Evolutionary conservation across 2,888 invertebrate genomes (phyloP).

Genomic region (Noctua janthe): DNA sequence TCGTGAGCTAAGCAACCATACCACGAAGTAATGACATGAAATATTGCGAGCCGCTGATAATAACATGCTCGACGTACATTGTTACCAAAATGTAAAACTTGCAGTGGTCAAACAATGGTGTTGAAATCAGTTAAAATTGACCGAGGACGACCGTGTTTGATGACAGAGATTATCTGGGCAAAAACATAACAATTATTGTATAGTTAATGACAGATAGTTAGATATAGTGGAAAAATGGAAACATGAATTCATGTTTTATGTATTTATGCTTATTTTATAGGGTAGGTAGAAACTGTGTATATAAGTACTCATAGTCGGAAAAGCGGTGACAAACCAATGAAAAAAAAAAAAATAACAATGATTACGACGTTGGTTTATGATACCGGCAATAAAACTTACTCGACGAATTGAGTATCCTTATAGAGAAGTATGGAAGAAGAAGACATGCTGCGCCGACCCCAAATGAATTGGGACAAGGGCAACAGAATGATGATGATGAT

Average conservation of each 20-base stretch:
- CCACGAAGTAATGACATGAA: conserved; percentile 24
- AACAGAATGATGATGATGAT: too few relatives aligned
- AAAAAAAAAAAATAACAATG: background rate
- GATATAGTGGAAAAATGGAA: conserved; percentile 21
- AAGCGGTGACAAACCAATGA: background rate
- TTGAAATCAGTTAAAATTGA: conserved; percentile 43
- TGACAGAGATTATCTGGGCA: conserved; percentile 18
- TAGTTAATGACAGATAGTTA: conserved; percentile 8
- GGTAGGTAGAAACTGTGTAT: too few relatives aligned
- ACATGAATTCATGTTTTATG: background rate
- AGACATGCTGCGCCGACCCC: too few relatives aligned
- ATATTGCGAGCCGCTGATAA: conserved; percentile 51
- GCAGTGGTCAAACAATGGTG: conserved; percentile 61
- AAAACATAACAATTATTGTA: background rate
- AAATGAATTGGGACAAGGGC: too few relatives aligned
- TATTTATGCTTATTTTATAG: background rate
- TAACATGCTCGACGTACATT: conserved; percentile 57
- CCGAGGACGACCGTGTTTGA: conserved; percentile 22
- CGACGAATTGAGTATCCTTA: background rate
- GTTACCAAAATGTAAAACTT: conserved; percentile 69
- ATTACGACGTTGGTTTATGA: background rate
- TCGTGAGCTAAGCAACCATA: conserved; percentile 4
- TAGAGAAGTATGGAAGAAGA: too few relatives aligned
- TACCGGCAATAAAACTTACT: background rate
- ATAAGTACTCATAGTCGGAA: background rate